Conservation (phyloP, 2,113 vertebrate genomes). For the Pterocles orientalis region DNA sequence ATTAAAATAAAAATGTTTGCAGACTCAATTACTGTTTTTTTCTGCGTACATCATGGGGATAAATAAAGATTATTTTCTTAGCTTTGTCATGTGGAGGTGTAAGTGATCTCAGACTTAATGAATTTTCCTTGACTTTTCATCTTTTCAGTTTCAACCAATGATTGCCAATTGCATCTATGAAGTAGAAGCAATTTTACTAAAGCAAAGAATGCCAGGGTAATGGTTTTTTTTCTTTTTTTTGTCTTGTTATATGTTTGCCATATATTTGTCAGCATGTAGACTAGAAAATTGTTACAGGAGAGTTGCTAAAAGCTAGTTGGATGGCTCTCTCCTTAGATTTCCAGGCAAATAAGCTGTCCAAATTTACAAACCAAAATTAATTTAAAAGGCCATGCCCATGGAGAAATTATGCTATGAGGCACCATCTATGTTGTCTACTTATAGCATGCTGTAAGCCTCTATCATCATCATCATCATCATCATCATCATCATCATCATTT, state of each 20-base stretch:
- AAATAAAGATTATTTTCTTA: not conserved
- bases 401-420: not conserved
- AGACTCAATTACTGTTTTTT: not conserved
- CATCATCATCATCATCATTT: not conserved
- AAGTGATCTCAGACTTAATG: not conserved
- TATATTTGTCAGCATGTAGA: not conserved
- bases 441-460: not conserved
- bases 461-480: not conserved
- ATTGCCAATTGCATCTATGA: not conserved
- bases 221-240: rapidly evolving
- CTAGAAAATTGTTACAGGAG: not conserved
- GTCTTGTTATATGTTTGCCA: not conserved
- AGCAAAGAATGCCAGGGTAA: not conserved
- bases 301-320: not conserved
- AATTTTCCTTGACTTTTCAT: not conserved
- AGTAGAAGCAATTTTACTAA: not conserved
- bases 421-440: not conserved
- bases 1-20: not conserved
- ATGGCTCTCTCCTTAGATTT: not conserved
- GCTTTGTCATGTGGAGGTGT: not conserved
- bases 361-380: not conserved
- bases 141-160: not conserved
- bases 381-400: not conserved
- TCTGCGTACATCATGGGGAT: not conserved
- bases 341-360: not conserved